Conservation (phyloP, 30 jellyfish, hydroid and myxozoan species). For the Aurelia aurita region DNA sequence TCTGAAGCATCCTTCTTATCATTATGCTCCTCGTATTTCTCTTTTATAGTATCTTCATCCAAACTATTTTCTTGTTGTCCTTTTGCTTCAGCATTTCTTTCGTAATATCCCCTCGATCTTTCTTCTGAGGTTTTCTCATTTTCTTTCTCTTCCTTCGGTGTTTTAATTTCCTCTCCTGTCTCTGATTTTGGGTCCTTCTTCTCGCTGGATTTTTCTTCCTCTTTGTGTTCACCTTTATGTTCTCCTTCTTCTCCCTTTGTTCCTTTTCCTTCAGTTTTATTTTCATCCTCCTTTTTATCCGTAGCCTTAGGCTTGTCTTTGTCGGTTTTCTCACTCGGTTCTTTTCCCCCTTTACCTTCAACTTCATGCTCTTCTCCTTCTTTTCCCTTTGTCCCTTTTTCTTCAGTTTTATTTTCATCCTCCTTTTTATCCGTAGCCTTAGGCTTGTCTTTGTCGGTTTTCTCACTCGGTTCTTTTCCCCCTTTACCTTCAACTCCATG, state of each 20-base stretch:
- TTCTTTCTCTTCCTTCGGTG: neutral
- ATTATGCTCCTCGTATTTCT: neutral
- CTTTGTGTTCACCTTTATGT: slow-evolving; percentile 2
- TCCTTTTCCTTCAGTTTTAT: neutral
- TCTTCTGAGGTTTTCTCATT: neutral
- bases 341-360: neutral
- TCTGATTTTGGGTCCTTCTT: neutral
- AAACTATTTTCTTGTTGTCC: too few species aligned
- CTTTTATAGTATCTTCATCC: neutral
- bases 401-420: neutral
- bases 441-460: neutral
- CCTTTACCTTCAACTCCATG: neutral
- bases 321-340: too few species aligned
- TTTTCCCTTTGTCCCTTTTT: neutral
- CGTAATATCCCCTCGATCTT: neutral
- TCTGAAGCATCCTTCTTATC: neutral
- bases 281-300: too few species aligned
- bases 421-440: neutral
- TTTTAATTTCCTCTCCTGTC: neutral
- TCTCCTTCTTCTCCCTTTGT: neutral
- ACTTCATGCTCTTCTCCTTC: neutral
- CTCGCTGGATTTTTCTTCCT: neutral
- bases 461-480: neutral
- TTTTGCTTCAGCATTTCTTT: neutral
- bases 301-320: too few species aligned